phyloP scores from a whole-genome alignment of 2,797 vertebrate species.

The Ataeniobius toweri region DNA sequence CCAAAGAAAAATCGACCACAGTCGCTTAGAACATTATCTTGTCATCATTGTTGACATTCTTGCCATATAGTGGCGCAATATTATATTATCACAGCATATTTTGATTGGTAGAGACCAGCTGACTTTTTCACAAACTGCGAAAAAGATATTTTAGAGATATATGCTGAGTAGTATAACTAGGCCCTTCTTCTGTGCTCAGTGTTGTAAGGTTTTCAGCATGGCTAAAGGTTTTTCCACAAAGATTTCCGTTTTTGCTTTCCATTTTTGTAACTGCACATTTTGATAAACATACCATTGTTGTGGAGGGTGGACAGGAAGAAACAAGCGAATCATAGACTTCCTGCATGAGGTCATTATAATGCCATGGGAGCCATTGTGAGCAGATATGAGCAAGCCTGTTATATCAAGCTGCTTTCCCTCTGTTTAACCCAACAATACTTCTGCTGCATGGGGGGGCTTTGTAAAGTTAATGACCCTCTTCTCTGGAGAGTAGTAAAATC shows the following conservation, averaged over 20 bases:
- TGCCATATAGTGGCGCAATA: background rate
- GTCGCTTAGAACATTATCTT: background rate
- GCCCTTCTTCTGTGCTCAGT: background rate
- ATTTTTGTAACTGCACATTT: slow-evolving; percentile 54
- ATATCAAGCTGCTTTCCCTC: slow-evolving; percentile 76
- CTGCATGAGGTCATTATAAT: slow-evolving; percentile 81
- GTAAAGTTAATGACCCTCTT: slow-evolving; percentile 71
- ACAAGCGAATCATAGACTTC: slow-evolving; percentile 80
- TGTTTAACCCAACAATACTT: slow-evolving; percentile 75
- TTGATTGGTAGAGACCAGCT: background rate
- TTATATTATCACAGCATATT: background rate
- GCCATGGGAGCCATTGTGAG: slow-evolving; percentile 67
- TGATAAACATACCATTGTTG: slow-evolving; percentile 80
- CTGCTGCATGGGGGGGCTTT: slow-evolving; percentile 57
- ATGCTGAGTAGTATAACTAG: background rate
- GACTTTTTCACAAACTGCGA: background rate
- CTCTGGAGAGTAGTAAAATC: slow-evolving; percentile 73
- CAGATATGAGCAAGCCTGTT: slow-evolving; percentile 76
- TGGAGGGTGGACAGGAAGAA: slow-evolving; percentile 76
- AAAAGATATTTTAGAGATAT: too few relatives aligned
- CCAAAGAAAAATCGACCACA: too few relatives aligned
- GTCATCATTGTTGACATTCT: background rate
- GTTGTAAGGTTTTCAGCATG: background rate
- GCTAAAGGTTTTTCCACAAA: background rate
- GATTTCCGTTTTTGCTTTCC: slow-evolving; percentile 16